Percentiles rank a stretch among this genome's conserved stretches.
Conservation (phyloP, 2,113 vertebrate genomes). For the Oenanthe melanoleuca region DNA sequence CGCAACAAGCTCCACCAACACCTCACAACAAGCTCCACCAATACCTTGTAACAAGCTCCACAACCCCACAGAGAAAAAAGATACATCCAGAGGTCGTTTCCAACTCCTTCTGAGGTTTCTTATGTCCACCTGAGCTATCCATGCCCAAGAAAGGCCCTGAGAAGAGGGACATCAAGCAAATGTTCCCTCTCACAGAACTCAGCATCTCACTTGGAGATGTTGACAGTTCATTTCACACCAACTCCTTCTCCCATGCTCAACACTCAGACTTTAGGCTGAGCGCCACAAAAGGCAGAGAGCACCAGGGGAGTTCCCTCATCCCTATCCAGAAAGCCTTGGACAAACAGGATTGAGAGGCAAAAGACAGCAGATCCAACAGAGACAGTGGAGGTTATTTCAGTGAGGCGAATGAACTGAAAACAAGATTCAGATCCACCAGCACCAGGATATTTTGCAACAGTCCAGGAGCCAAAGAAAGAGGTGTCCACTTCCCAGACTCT, state of each 20-base stretch:
- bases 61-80: not conserved
- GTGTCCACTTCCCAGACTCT: not conserved
- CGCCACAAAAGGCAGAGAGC: not conserved
- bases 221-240: not conserved
- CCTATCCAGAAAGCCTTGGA: not conserved
- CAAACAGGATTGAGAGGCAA: not conserved
- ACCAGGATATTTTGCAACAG: not conserved
- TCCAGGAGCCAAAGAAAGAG: not conserved
- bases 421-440: not conserved
- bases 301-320: not conserved
- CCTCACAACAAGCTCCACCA: not conserved
- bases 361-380: not conserved
- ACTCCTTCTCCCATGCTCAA: not conserved
- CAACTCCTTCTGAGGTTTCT: not conserved
- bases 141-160: not conserved
- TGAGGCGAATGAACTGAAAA: not conserved
- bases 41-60: not conserved
- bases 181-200: not conserved
- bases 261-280: not conserved
- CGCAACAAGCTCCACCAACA: not conserved
- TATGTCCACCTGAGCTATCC: not conserved
- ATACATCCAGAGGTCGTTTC: not conserved
- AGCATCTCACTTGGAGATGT: not conserved
- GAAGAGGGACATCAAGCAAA: not conserved
- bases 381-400: not conserved